These are phyloP conservation scores for Myrmecophaga tridactyla DNA, from an alignment of 2,113 vertebrate species.

Conservation along the genomic window DNA sequence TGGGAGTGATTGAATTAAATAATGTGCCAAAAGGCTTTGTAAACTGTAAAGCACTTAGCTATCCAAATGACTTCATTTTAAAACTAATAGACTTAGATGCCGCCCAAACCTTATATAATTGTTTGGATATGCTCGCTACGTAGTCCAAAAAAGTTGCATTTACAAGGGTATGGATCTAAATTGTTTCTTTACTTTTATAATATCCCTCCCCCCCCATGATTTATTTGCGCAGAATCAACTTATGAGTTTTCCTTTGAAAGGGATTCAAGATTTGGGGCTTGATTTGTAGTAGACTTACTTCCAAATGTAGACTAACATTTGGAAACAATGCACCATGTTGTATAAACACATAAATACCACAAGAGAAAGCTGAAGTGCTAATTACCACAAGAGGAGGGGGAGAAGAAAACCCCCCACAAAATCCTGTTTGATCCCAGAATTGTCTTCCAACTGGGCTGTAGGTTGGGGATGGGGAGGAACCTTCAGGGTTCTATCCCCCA, in stretches of 20 bases:
- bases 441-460: background rate
- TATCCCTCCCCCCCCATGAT: slow-evolving; percentile 45
- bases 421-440: background rate
- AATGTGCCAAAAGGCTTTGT: background rate
- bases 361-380: slow-evolving; percentile 36
- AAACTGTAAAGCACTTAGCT: background rate
- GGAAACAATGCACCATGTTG: slow-evolving; percentile 63
- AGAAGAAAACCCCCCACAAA: background rate
- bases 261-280: slow-evolving; percentile 53
- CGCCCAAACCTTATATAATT: background rate
- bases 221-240: slow-evolving; percentile 47
- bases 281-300: slow-evolving; percentile 62
- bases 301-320: slow-evolving; percentile 70
- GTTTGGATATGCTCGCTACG: background rate
- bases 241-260: slow-evolving; percentile 45
- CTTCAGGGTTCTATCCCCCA: background rate
- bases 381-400: background rate
- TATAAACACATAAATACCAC: slow-evolving; percentile 47
- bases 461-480: background rate
- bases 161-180: background rate
- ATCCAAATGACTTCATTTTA: slow-evolving; percentile 17
- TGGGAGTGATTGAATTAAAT: background rate
- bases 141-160: background rate
- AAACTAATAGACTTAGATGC: background rate
- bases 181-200: background rate